Base-by-base conservation (phyloP, 2,113 vertebrate species). In the Chamaea fasciata region DNA sequence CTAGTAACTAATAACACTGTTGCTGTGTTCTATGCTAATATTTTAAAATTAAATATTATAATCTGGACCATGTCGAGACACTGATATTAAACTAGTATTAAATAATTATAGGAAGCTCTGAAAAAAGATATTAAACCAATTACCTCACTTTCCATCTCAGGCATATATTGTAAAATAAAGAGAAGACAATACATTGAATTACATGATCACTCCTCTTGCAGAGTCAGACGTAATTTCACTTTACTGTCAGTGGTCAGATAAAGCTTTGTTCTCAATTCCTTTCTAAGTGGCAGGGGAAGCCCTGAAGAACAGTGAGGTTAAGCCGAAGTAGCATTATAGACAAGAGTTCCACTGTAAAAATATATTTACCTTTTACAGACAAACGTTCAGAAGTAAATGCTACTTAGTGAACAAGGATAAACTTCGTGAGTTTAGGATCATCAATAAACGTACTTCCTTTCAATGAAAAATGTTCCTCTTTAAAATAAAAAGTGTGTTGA, bases 361-460 rank as follows among this genome's bases (percentile, higher is more conserved):
- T 4, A 4, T 41, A 46, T 19, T 80, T 83, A 26, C 50, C 28
- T 67, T 76, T n/a, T 47, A 15, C 18, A 91, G 20, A 60, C 27
- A 89, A 79, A 81, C 24, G 62, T 56, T 39, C 46, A 52, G 52
- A 26, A 69, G 50, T 28, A 94, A 78, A 65, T 6, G 9, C 24
- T n/a, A 50, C 19, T 53, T 31, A 27, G 9, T 37, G 23, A 67
- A 87, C 50, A 24, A 65, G 2, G 20, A 39, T 24, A 64, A 50
- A 50, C 26, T 55, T 82, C 16, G 8, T 46, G 11, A 10, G 27
- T 52, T 57, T 39, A 26, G 22, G 33, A 15, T 90, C 39, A 86
- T 41, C 26, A 64, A 83, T 12, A 35, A 78, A 26, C 0, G 0
- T 33, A 23, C 4, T 27, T 74, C 5, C 11, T 11, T 9, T n/a